Evolutionary conservation across 2,888 invertebrate genomes (phyloP), one percentile per base, ranked within the genome.

Genomic region (Palloptera scutellata): DNA sequence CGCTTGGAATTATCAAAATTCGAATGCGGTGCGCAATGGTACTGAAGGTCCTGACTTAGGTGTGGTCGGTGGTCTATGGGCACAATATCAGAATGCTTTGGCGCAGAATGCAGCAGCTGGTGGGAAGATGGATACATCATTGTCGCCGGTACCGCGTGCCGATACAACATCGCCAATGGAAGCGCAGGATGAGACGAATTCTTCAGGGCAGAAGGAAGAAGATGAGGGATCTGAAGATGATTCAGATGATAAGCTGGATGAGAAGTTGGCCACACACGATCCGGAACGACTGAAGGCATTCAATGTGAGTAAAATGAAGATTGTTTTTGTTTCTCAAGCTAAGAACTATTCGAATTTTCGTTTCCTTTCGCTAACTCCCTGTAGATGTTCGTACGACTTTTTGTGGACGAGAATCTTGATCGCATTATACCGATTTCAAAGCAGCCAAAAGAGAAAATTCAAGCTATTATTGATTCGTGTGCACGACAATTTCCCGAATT

Each of bases 371-470:
- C 45, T 55, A n/a, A n/a, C n/a, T n/a, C n/a, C 70, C 76, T 87
- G 61, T 88, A 97, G 97, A 97, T 97, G 97, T 97, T 97, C 86
- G 97, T 97, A 71, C 91, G 97, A 53, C 88, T 97, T 70, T 97
- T 97, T 86, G 97, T 97, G 70, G 97, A 97, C 84, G 97, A 97
- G 86, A 97, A 97, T 83, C 88, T 97, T 77, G 97, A 97, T 85
- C 90, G 97, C 81, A 96, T 96, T 88, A 96, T 97, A 67, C 97
- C 97, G 67, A 97, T 97, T 80, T 97, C 97, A 63, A 96, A 97
- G 83, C 97, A 97, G 86, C 97, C 97, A 10, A 97, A 97, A 84
- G 97, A 97, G 84, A 97, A 97, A 87, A 96, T 97, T 75, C 97
- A 97, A 83, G 97, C 97, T 19, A 97, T 97, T 83, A 95, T 97